Conservation (phyloP, 2,797 vertebrate genomes). For the Spinibarbus caldwelli region DNA sequence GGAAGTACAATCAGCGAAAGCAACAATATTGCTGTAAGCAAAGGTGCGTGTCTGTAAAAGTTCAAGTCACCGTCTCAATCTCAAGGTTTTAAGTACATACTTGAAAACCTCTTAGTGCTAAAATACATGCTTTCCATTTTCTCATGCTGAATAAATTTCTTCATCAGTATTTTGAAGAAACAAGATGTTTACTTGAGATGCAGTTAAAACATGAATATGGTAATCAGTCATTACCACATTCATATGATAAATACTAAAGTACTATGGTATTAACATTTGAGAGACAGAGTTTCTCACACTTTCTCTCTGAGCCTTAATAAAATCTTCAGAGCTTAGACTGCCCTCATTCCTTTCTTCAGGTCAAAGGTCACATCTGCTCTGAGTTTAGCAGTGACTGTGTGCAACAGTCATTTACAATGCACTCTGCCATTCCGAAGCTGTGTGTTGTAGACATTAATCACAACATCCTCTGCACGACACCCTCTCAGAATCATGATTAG, state of each 20-base stretch:
- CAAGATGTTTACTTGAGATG: neutral
- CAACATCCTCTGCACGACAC: constrained; percentile 8
- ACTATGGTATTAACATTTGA: neutral
- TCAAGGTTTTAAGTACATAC: neutral
- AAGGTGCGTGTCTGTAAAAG: constrained; percentile 57
- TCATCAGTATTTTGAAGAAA: neutral
- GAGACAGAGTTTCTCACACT: too few species aligned
- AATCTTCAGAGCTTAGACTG: constrained; percentile 11
- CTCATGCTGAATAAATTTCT: neutral
- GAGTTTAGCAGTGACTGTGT: constrained; percentile 32
- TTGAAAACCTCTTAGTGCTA: neutral
- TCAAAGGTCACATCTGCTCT: constrained; percentile 60
- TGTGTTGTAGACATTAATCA: constrained; percentile 19
- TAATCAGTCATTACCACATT: too few species aligned
- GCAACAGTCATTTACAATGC: neutral
- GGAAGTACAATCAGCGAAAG: constrained; percentile 75
- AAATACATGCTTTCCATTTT: neutral
- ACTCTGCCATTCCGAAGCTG: neutral
- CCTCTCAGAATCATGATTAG: constrained; percentile 12
- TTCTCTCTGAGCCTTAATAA: neutral
- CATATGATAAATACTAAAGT: neutral
- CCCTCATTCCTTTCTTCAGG: constrained; percentile 42
- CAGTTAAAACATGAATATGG: neutral
- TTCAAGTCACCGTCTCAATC: constrained; percentile 3
- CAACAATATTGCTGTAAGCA: constrained; percentile 63